Evolutionary conservation across 2,113 vertebrate species (phyloP), one percentile per base, ranked within the genome.

Genomic region (Ramphastos sulfuratus): DNA sequence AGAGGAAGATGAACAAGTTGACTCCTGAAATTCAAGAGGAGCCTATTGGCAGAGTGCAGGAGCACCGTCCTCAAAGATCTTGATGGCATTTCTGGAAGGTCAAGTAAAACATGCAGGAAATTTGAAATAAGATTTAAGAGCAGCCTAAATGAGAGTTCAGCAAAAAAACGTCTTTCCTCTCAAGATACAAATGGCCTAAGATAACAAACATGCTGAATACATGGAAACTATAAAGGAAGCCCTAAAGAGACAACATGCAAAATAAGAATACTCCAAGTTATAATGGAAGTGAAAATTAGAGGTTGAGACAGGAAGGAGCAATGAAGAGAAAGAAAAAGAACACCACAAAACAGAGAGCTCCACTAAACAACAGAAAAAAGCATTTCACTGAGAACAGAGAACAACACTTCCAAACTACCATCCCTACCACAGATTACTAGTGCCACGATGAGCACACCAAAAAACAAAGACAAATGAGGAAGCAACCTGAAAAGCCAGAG

Each of bases 141-240:
- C 65, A 85, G 37, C 17, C 64, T 87, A 89, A 94, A 61, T 70
- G 63, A 95, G 59, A 81, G 88, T 76, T 95, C 94, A 94, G 91
- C 96, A 95, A 92, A 95, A 95, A 39, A 96, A 50, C 4, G 6
- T 55, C 65, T 95, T 96, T 95, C 95, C 94, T 88, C 80, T 93
- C 35, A 73, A 95, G 94, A 91, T 86, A 95, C 42, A 95, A 96
- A 93, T 33, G 74, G 46, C 79, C 35, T 35, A 55, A 82, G 73
- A 93, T 82, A 94, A 96, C n/a, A 91, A 95, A 94, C 46, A 65
- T 12, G 59, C 54, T 95, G 94, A 94, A 93, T 63, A 71, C 70
- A 63, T 37, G 63, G 48, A 90, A 73, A 87, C 30, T 48, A 48
- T 55, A 89, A 90, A 95, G 52, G 69, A 89, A 91, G 72, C 37